These are phyloP conservation scores for Montipora efflorescens DNA, from an alignment of 64 coral and sea anemone genomes.

Conservation along the genomic window DNA sequence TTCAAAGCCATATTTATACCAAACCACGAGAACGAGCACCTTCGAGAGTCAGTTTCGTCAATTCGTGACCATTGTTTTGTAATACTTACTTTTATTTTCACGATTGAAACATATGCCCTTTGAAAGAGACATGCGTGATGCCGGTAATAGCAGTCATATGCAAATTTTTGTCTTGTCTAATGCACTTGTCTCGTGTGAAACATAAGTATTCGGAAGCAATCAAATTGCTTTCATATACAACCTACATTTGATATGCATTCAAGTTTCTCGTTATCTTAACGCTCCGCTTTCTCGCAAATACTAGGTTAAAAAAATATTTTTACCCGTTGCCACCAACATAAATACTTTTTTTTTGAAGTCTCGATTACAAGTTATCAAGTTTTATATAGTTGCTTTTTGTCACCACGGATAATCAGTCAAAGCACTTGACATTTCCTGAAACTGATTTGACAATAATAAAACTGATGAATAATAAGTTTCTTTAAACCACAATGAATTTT, in stretches of 20 bases:
- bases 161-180: not conserved
- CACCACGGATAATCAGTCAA: not conserved
- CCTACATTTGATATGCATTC: no score
- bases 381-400: not conserved
- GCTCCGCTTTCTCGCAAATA: no score
- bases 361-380: no score
- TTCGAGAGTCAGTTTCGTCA: not conserved
- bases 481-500: not conserved
- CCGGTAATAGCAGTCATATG: not conserved
- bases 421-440: not conserved
- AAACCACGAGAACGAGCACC: not conserved
- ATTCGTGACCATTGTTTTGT: not conserved
- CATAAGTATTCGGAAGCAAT: not conserved
- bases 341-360: no score
- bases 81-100: not conserved
- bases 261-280: no score
- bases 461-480: not conserved
- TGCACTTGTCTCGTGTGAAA: not conserved
- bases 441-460: not conserved
- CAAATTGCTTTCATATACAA: no score
- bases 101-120: slow-evolving; percentile 1
- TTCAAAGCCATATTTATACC: slow-evolving; percentile 46
- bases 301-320: no score
- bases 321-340: no score
- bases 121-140: not conserved